These are phyloP conservation scores for Archaeoteleia sp. DNA, from an alignment of 2,888 invertebrate genomes.

Conservation along the genomic window DNA sequence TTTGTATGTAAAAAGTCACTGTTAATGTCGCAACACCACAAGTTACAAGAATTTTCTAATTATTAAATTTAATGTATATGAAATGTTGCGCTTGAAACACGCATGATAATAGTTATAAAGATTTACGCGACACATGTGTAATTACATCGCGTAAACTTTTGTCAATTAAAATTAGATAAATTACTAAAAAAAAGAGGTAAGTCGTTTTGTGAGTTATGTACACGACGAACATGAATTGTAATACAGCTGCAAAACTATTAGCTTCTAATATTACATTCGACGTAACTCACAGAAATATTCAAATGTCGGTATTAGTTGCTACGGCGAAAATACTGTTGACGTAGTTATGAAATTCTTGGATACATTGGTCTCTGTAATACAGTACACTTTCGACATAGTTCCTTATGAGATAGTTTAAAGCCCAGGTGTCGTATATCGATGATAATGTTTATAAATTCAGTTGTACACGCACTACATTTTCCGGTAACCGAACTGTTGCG, in stretches of 20 bases:
- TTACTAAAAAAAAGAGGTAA: constrained; percentile 15
- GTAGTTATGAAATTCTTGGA: constrained; percentile 21
- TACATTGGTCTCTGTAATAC: constrained; percentile 8
- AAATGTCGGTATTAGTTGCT: constrained; percentile 29
- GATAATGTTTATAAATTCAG: too few relatives aligned
- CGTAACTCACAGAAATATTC: constrained; percentile 21
- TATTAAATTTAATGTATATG: constrained; percentile 48
- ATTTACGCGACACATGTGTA: constrained; percentile 25
- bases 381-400: neutral
- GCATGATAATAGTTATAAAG: constrained; percentile 36
- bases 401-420: too few relatives aligned
- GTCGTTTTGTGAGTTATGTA: constrained; percentile 17
- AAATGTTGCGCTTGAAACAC: constrained; percentile 41
- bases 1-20: constrained; percentile 63
- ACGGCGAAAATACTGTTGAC: constrained; percentile 27
- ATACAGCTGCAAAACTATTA: constrained; percentile 31
- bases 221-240: constrained; percentile 32
- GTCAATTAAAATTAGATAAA: constrained; percentile 51
- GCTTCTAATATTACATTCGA: constrained; percentile 27
- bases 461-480: too few relatives aligned
- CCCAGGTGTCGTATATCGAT: too few relatives aligned
- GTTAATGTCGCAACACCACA: constrained; percentile 60
- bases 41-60: constrained; percentile 47
- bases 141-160: constrained; percentile 38
- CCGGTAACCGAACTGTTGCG: too few relatives aligned